Evolutionary conservation across 2,113 vertebrate genomes (phyloP), one percentile per base, ranked within the genome.

Genomic region (Odontophorus gujanensis): DNA sequence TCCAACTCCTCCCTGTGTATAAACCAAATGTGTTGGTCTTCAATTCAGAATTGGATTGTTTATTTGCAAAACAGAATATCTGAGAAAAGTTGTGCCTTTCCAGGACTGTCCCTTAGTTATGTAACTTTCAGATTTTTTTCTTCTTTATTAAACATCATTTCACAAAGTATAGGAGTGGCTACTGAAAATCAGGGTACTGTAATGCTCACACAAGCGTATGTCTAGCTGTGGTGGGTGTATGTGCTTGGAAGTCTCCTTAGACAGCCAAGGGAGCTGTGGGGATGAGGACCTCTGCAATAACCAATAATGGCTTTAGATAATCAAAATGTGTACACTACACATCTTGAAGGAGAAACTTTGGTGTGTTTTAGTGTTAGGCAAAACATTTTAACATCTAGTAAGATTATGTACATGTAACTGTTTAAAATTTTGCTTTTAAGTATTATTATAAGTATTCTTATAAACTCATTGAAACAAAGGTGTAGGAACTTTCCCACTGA

Each of bases 291-390:
- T 1, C 19, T 30, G 16, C 25, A 82, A 7, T 22, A 77, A 36
- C 15, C 26, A 45, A 3, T 28, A 42, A 1, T 72, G 87, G 20
- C 63, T 76, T 38, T 65, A 21, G 69, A 36, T 72, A 51, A 22
- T 47, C 9, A 51, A 36, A 30, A 10, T 40, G 3, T 26, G 5
- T 30, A 30, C 17, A n/a, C n/a, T 42, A 9, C 0, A 2, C 20
- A 42, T 18, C 21, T 71, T 75, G 16, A 71, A 84, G 74, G 30
- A 63, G 74, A 11, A 51, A 11, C 13, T 69, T 63, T 1, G 1
- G 13, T 68, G 34, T 61, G 57, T 22, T 7, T 28, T 34, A 66
- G 73, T 14, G n/a, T 34, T 36, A 62, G 7, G 4, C 40, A 48
- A 67, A 81, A 12, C 17, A 18, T 87, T 45, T 43, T 74, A 61